Evolutionary conservation across 2,797 vertebrate genomes (phyloP), one percentile per base, ranked within the genome.

Genomic region (Monodelphis domestica): DNA sequence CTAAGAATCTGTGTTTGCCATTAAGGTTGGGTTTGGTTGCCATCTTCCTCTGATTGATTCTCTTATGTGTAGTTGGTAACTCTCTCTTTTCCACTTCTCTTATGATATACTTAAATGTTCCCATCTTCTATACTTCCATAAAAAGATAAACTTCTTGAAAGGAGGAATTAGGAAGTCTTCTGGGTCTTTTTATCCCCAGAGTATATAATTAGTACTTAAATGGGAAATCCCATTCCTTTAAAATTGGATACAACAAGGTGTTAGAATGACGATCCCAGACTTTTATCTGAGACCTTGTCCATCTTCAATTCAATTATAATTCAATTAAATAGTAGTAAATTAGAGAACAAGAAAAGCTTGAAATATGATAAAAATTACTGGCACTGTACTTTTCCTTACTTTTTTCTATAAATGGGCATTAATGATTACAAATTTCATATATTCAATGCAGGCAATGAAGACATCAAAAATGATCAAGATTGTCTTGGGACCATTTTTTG

Each of bases 301-400:
- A 91, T 1, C 52, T 90, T 94, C 92, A 90, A 53, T 84, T 88
- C 90, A n/a, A n/a, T n/a, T n/a, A n/a, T n/a, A n/a, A n/a, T n/a
- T n/a, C n/a, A n/a, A n/a, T n/a, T n/a, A n/a, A n/a, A n/a, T 59
- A 88, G 29, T 9, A 59, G 29, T 94, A 57, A 92, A 45, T 88
- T 91, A 59, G 10, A 59, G 24, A 90, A 91, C 7, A 95, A 87
- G 5, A 93, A 78, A 63, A 89, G n/a, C 12, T 93, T 93, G n/a
- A 53, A 92, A 87, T 26, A 63, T 6, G 88, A 53, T 54, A 87
- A 56, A 92, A 90, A 30, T 53, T 45, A 45, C 10, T 50, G 38
- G 15, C 5, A 53, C 59, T 70, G 91, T 95, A 93, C 90, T 50
- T 51, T 93, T 70, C 45, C 17, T 89, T 90, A 53, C 24, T 84